These are phyloP conservation scores for Geotrupes spiniger DNA, from an alignment of 2,888 invertebrate species.

Conservation along the genomic window DNA sequence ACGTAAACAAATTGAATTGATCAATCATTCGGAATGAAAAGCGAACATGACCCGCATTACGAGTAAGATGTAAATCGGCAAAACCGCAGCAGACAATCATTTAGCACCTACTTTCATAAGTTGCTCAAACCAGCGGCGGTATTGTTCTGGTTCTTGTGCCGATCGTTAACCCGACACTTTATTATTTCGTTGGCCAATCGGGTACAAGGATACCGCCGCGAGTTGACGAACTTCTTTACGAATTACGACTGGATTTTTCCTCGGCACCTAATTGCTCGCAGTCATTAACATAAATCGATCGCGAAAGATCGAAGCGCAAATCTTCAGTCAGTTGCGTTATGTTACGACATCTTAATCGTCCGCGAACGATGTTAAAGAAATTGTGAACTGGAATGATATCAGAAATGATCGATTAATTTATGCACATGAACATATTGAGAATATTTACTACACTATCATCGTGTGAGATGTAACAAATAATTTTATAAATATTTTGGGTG, in stretches of 20 bases:
- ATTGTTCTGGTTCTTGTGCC: constrained; percentile 7
- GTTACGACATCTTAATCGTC: no score
- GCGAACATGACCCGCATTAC: constrained; percentile 4
- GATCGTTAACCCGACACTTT: constrained; percentile 6
- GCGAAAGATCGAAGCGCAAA: no score
- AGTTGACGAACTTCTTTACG: constrained; percentile 3
- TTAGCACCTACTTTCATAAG: constrained; percentile 7
- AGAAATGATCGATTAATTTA: no score
- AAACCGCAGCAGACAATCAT: constrained; percentile 3
- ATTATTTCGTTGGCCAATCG: constrained; percentile 4
- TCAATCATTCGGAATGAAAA: not conserved
- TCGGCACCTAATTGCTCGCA: not conserved
- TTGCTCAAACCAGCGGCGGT: constrained; percentile 7
- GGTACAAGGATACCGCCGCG: not conserved
- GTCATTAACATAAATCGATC: no score
- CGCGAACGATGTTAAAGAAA: no score
- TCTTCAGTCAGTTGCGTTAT: no score
- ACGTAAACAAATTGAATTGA: constrained; percentile 6
- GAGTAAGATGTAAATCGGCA: not conserved
- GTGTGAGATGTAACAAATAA: no score
- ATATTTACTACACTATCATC: no score
- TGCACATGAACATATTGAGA: no score
- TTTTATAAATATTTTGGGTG: no score
- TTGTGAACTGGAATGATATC: no score
- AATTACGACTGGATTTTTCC: not conserved